A percentile compares a stretch with the other conserved stretches of the same genome.
Evolutionary conservation across 1,140 invertebrate species (phyloP).

Genomic region (Eulimnadia texana): DNA sequence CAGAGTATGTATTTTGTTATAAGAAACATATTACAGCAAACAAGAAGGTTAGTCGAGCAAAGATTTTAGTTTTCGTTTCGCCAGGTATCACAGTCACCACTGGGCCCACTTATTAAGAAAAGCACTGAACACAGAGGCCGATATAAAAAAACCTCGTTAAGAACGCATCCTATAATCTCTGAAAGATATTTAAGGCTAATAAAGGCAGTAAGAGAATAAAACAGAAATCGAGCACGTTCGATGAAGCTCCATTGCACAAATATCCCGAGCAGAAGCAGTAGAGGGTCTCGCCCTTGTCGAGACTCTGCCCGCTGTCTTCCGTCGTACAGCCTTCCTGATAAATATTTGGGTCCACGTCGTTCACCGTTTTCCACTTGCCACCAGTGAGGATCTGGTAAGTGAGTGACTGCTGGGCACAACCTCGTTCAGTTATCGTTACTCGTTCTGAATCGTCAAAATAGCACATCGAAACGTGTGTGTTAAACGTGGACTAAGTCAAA

Average conservation of each 20-base stretch:
- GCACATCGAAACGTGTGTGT: not conserved
- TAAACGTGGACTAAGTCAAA: not conserved
- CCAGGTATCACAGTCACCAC: not conserved
- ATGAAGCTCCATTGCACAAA: conserved; percentile 43
- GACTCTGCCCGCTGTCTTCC: conserved; percentile 25
- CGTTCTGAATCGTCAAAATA: conserved; percentile 35
- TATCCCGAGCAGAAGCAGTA: conserved; percentile 51
- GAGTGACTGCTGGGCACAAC: conserved; percentile 54
- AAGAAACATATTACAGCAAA: too few species aligned
- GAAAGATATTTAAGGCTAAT: not conserved
- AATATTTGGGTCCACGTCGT: conserved; percentile 40
- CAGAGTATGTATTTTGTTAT: too few species aligned
- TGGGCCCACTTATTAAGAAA: not conserved
- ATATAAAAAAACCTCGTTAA: too few species aligned
- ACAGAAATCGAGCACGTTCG: not conserved
- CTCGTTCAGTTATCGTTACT: conserved; percentile 44
- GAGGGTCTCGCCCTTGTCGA: conserved; percentile 30
- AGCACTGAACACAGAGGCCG: not conserved
- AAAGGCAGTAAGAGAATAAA: not conserved
- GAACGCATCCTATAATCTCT: not conserved
- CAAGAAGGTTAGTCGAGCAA: too few species aligned
- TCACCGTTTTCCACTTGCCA: conserved; percentile 41
- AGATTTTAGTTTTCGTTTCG: too few species aligned
- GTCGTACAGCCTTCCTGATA: conserved; percentile 48
- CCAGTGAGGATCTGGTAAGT: conserved; percentile 38